Conservation (phyloP, 2,113 vertebrate genomes). For the Ochotona curzoniae region DNA sequence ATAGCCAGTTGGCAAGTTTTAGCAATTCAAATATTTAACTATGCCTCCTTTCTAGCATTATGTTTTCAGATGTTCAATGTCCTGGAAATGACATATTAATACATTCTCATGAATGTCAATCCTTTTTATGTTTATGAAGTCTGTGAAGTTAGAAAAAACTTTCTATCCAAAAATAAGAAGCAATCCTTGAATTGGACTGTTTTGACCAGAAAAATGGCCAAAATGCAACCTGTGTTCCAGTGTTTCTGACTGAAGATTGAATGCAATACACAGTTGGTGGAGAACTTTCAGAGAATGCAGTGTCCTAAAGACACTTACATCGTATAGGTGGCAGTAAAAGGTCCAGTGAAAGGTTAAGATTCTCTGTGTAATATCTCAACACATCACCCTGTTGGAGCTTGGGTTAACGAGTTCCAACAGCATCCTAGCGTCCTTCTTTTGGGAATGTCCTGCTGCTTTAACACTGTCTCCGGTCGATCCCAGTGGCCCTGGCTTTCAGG, state of each 20-base stretch:
- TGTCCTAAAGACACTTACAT: neutral
- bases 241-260: neutral
- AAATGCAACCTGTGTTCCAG: neutral
- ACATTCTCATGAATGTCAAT: neutral
- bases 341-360: neutral
- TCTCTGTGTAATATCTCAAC: neutral
- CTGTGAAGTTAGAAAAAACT: neutral
- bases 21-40: slow-evolving; percentile 14
- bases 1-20: slow-evolving; percentile 16
- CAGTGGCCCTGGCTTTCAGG: neutral
- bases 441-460: neutral
- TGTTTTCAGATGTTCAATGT: slow-evolving; percentile 6
- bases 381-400: neutral
- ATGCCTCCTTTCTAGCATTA: neutral
- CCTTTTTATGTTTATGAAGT: neutral
- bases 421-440: neutral
- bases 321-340: neutral
- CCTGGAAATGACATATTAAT: neutral
- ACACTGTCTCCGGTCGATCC: neutral
- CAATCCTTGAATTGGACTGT: neutral
- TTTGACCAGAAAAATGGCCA: slow-evolving; percentile 29
- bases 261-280: neutral
- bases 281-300: slow-evolving; percentile 17
- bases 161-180: slow-evolving; percentile 14
- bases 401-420: neutral